Evolutionary conservation across 2,797 vertebrate species (phyloP), one percentile per base, ranked within the genome.

Genomic region (Tarsius wallacei): DNA sequence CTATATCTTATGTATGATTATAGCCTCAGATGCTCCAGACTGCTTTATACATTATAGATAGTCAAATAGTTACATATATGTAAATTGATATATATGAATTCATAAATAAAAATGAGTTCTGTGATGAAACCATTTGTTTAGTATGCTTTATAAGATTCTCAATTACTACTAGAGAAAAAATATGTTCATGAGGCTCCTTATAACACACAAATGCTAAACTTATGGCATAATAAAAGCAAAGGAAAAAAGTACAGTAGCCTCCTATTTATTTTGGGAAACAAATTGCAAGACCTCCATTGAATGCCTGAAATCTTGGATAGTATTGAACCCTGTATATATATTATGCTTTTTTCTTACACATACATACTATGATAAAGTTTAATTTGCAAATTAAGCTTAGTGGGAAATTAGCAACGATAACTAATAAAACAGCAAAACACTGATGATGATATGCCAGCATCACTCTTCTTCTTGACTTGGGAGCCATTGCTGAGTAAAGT

Each of bases 1-100:
- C 10, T 59, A 36, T 77, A 7, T 59, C 21, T 94, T 87, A 13
- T 36, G 90, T 88, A 55, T 73, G 80, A 88, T 76, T 93, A 80
- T 55, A 61, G 16, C 0, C 6, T 42, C 24, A 70, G 42, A 61
- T 47, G 3, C 4, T 4, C 1, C 4, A n/a, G 11, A 86, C 19
- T 77, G 0, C 14, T 55, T 85, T 3, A 17, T 47, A 47, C 0
- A 14, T 42, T 57, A 51, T 21, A 81, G 59, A 2, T 2, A 85
- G 3, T 64, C n/a, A 68, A 82, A 59, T 74, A 28, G 6, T 55
- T 33, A 47, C 19, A 21, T 22, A 22, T 4, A 47, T 31, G 21
- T 53, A n/a, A 42, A 12, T 33, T 15, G 42, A 19, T 47, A 51
- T 84, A 64, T 33, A 12, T 49, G 63, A 59, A 68, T n/a, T 15